phyloP scores from a whole-genome alignment of 2,888 invertebrate genomes.

The Oligia strigilis region DNA sequence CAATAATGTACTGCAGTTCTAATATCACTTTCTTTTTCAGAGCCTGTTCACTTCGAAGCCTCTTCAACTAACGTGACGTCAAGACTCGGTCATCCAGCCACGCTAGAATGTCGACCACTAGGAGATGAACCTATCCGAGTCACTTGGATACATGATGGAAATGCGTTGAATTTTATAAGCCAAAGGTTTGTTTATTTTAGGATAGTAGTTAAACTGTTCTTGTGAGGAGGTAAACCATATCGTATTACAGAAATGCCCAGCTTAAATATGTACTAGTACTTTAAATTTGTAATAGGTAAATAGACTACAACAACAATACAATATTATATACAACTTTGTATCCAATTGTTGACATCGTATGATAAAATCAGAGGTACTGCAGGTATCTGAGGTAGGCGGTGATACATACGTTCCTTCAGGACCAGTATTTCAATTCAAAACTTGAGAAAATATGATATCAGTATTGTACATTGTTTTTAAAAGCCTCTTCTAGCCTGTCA shows the following conservation, averaged over 20 bases:
- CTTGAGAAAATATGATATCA: background rate
- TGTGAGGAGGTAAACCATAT: background rate
- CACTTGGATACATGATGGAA: conserved; percentile 94
- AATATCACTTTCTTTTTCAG: conserved; percentile 80
- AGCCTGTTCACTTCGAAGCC: conserved; percentile 94
- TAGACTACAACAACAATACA: too few relatives aligned
- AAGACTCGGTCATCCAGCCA: conserved; percentile 93
- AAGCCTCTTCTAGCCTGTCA: background rate
- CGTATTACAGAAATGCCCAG: background rate
- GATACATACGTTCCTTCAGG: too few relatives aligned
- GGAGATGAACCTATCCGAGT: conserved; percentile 96
- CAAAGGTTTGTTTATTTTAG: conserved; percentile 84
- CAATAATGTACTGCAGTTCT: background rate
- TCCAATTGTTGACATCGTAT: too few relatives aligned
- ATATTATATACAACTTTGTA: background rate
- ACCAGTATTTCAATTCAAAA: background rate
- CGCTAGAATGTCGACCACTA: conserved; percentile 93
- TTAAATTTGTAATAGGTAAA: background rate
- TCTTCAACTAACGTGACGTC: conserved; percentile 94
- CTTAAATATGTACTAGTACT: background rate
- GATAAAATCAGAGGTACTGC: background rate
- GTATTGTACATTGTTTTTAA: background rate
- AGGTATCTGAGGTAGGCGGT: background rate
- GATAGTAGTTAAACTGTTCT: conserved; percentile 58
- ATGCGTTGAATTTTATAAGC: conserved; percentile 90